Base-by-base conservation (phyloP, 1,140 invertebrate species). In the Mylabris phalerata region DNA sequence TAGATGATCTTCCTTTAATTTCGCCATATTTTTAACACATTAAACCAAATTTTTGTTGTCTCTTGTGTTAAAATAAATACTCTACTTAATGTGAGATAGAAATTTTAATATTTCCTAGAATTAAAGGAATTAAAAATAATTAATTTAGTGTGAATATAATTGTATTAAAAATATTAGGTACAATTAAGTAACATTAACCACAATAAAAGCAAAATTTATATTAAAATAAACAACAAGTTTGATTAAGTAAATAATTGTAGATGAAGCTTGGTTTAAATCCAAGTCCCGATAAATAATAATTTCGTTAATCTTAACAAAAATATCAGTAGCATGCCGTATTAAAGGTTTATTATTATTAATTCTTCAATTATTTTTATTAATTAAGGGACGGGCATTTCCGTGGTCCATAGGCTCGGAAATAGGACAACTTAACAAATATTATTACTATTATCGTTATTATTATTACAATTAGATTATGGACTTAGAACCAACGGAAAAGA, bases 131-230 rank as follows among this genome's bases (percentile, higher is more conserved):
- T 19, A 32, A 32, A 32, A 1, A 32, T 0, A 1, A 7, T 1
- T 7, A 32, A 9, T 43, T 13, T 25, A 19, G 44, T 39, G 51
- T 55, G 57, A 58, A 62, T 61, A 50, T 59, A 62, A 59, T 64
- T 64, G 67, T 70, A 70, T 70, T 70, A 70, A 70, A 70, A 70
- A 70, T 70, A 70, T 68, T 66, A 68, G 62, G 64, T 68, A 70
- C 62, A 63, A 67, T 68, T 65, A 68, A 68, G 57, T 65, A 70
- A 70, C 66, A 68, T 70, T 62, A 70, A 64, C 63, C 63, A 69
- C 62, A 46, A 46, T 46, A 60, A 60, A 62, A 60, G 47, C 57
- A 63, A 60, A 55, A 48, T 57, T 51, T 57, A 55, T 62, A 63
- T 66, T 59, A 58, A 42, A 42, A 4, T n/a, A 11, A 11, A n/a